Conservation (phyloP, 2,797 vertebrate species). For the Oophaga sylvatica region DNA sequence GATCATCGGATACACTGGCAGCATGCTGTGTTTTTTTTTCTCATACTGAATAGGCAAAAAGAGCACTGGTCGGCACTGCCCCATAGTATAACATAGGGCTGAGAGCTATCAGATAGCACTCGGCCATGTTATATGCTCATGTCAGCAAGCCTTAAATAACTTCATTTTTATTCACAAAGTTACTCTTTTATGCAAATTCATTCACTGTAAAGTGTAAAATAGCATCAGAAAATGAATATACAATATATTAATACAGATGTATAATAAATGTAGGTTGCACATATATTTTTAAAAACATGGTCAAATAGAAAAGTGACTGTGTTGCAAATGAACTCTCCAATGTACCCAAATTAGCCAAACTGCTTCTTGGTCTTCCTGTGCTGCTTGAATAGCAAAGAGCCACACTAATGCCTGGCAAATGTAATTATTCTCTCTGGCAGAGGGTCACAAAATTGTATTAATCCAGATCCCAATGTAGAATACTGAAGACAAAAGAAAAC, state of each 20-base stretch:
- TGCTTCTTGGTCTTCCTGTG: neutral
- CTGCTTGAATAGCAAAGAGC: conserved; percentile 8
- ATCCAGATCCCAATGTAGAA: neutral
- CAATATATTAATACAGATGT: neutral
- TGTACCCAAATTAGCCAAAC: conserved; percentile 6
- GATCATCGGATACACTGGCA: too few relatives aligned
- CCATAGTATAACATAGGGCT: too few relatives aligned
- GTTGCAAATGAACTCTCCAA: neutral
- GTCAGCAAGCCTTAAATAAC: too few relatives aligned
- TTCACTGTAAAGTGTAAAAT: too few relatives aligned
- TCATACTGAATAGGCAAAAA: too few relatives aligned
- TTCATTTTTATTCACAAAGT: too few relatives aligned
- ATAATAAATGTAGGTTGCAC: neutral
- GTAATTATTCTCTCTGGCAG: conserved; percentile 21
- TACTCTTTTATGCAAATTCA: too few relatives aligned
- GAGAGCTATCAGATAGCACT: too few relatives aligned
- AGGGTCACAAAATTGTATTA: conserved; percentile 10
- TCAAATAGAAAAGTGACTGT: neutral
- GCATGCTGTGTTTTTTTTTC: too few relatives aligned
- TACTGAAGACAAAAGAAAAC: neutral
- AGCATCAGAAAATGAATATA: too few relatives aligned
- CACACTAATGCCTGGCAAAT: conserved; percentile 36
- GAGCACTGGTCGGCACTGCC: too few relatives aligned
- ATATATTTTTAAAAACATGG: neutral
- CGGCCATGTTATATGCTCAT: too few relatives aligned